phyloP scores from a whole-genome alignment of 2,888 invertebrate genomes.

The Neuroscelio doddi region DNA sequence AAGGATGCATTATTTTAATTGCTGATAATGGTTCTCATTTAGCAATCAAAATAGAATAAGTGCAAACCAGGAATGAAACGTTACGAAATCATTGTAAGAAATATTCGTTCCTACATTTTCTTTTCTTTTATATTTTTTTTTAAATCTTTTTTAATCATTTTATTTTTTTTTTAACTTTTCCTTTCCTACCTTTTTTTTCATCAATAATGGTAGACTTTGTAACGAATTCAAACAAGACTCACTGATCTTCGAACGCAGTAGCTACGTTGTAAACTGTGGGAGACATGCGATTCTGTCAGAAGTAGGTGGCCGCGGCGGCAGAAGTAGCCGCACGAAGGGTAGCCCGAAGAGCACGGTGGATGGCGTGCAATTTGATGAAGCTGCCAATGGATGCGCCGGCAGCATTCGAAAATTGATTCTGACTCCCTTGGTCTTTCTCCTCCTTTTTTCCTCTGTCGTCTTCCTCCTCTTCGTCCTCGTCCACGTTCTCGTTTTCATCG shows the following conservation, averaged over 20 bases:
- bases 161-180: neutral
- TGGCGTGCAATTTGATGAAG: slow-evolving; percentile 55
- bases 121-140: too few relatives aligned
- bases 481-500: slow-evolving; percentile 32
- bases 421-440: slow-evolving; percentile 22
- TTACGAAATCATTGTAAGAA: too few relatives aligned
- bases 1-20: too few relatives aligned
- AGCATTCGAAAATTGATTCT: slow-evolving; percentile 29
- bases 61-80: too few relatives aligned
- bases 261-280: slow-evolving; percentile 28
- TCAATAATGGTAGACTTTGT: neutral
- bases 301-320: slow-evolving; percentile 57
- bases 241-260: slow-evolving; percentile 34
- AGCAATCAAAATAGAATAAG: too few relatives aligned
- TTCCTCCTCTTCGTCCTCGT: slow-evolving; percentile 17
- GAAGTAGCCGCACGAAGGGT: slow-evolving; percentile 55
- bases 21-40: too few relatives aligned
- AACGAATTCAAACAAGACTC: slow-evolving; percentile 22
- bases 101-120: too few relatives aligned
- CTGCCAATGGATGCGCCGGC: slow-evolving; percentile 49
- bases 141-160: too few relatives aligned
- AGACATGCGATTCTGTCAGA: slow-evolving; percentile 48
- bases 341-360: slow-evolving; percentile 56
- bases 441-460: neutral
- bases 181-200: neutral